Evolutionary conservation across 1,140 invertebrate genomes (phyloP).

Genomic region (Araneus ventricosus): DNA sequence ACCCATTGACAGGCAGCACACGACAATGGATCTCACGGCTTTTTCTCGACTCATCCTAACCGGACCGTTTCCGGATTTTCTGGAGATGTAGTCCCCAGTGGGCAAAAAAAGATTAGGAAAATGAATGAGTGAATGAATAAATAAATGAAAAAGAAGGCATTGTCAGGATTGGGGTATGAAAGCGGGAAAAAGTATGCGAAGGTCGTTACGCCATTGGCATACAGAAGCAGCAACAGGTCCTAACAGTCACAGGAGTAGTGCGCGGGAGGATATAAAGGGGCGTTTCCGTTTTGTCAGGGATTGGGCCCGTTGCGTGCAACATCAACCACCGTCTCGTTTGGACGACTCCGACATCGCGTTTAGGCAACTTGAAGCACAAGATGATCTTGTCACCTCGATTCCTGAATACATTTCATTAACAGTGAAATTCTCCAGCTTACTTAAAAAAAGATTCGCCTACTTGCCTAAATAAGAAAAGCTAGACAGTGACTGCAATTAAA

Average conservation of each 20-base stretch:
- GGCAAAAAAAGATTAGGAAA: neutral
- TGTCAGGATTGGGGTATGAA: neutral
- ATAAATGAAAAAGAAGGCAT: neutral
- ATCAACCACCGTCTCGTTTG: neutral
- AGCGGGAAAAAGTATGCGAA: constrained; percentile 45
- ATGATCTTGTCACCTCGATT: neutral
- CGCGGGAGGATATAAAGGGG: neutral
- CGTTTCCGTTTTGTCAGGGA: constrained; percentile 17
- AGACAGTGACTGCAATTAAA: no score
- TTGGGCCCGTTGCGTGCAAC: neutral
- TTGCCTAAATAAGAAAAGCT: no score
- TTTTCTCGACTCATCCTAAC: constrained; percentile 17
- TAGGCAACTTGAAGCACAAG: neutral
- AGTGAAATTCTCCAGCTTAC: neutral
- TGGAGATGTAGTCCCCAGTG: neutral
- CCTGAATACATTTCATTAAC: neutral
- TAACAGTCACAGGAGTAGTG: neutral
- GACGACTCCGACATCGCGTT: neutral
- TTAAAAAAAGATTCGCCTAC: no score
- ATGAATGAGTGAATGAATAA: neutral
- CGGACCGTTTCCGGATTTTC: constrained; percentile 55
- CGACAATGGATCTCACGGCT: neutral
- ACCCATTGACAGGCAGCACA: neutral
- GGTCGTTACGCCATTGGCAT: constrained; percentile 35
- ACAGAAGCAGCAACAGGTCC: neutral